Evolutionary conservation across 92 coral and sea anemone genomes (phyloP).

Genomic region (Zoanthus solanderi): DNA sequence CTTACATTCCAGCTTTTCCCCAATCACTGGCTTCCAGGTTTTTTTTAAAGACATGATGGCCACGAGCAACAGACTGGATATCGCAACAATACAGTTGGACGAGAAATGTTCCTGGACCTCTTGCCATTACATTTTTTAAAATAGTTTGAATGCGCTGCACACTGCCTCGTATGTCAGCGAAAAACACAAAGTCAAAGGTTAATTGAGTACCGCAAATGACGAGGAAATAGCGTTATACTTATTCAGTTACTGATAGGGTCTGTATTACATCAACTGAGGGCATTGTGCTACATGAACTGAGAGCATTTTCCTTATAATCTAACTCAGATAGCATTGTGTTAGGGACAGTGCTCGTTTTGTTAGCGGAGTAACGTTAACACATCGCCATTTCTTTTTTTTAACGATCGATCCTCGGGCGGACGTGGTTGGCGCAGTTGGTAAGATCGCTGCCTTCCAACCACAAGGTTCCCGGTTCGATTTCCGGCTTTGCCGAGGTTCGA

Average conservation of each 20-base stretch:
- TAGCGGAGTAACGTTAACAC: conserved; percentile 13
- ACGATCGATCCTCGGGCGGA: no score
- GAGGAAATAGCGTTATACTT: background rate
- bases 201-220: background rate
- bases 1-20: background rate
- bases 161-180: background rate
- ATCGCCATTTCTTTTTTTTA: background rate
- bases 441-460: no score
- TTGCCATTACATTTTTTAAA: conserved; percentile 37
- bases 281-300: background rate
- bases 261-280: background rate
- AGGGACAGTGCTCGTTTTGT: background rate
- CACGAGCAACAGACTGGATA: conserved; percentile 59
- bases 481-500: no score
- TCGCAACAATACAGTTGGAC: conserved; percentile 54
- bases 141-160: background rate
- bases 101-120: conserved; percentile 49
- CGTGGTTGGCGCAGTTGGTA: no score
- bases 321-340: background rate
- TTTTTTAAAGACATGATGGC: conserved; percentile 53
- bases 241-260: background rate
- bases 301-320: background rate
- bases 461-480: no score
- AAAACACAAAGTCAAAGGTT: background rate
- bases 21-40: conserved; percentile 58